A percentile compares a stretch with the other conserved stretches of the same genome.
Evolutionary conservation across 2,113 vertebrate species (phyloP).

Genomic region (Bubalus kerabau): DNA sequence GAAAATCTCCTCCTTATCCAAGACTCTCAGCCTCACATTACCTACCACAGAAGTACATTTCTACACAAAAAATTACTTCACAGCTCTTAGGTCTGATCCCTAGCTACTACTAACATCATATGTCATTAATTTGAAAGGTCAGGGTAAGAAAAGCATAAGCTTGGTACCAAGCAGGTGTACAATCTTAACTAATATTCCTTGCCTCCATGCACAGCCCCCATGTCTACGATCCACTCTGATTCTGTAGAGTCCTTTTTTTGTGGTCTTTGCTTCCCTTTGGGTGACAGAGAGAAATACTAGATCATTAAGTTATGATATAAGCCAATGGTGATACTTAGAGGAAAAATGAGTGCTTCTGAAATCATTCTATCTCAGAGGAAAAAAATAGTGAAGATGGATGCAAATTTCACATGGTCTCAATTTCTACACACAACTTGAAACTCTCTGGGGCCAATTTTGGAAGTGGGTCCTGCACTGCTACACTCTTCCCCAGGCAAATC

Average conservation of each 20-base stretch:
- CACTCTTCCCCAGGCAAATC: not conserved
- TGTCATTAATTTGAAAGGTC: not conserved
- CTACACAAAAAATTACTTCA: not conserved
- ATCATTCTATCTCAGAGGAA: not conserved
- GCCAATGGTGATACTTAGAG: not conserved
- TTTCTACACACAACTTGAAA: not conserved
- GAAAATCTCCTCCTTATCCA: not conserved
- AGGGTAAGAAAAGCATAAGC: not conserved
- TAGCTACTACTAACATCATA: not conserved
- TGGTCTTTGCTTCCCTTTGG: not conserved
- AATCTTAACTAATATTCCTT: not conserved
- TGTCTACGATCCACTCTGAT: not conserved
- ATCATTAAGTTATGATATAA: constrained; percentile 18
- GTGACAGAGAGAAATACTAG: not conserved
- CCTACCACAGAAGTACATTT: not conserved
- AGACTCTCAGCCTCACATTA: not conserved
- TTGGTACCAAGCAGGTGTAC: not conserved
- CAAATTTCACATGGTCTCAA: constrained; percentile 1
- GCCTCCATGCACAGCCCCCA: not conserved
- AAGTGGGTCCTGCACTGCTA: not conserved
- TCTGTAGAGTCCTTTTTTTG: not conserved
- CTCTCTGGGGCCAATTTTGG: not conserved
- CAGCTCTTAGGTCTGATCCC: not conserved
- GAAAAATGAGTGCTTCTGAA: not conserved
- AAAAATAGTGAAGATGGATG: not conserved